Conservation (phyloP, 2,888 invertebrate species). For the Mechanitis mazaeus region DNA sequence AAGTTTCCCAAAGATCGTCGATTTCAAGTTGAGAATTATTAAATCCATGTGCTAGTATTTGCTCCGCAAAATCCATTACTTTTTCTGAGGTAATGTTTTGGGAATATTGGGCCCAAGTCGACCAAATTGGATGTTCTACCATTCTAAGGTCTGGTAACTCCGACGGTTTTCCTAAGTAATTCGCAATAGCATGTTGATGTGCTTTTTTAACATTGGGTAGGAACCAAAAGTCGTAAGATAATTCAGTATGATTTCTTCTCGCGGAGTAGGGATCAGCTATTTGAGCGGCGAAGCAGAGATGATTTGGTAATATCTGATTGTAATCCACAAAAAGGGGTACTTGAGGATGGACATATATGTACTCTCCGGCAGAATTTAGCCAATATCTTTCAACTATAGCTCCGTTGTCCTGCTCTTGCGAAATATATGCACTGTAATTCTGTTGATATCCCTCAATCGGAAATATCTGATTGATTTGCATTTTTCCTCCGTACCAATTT, state of each 20-base stretch:
- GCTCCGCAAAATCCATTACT: conserved; percentile 79
- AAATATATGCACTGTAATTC: conserved; percentile 73
- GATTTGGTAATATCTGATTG: conserved; percentile 70
- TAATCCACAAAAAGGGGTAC: conserved; percentile 84
- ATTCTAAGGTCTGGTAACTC: conserved; percentile 80
- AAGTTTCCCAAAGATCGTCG: conserved; percentile 91
- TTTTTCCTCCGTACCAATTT: conserved; percentile 83
- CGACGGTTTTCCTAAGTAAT: conserved; percentile 79
- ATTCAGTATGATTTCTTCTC: conserved; percentile 47
- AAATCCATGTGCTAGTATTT: conserved; percentile 80
- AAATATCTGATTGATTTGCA: conserved; percentile 77
- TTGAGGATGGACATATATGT: conserved; percentile 78
- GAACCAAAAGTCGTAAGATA: conserved; percentile 80
- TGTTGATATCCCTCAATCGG: conserved; percentile 76
- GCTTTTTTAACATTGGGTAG: conserved; percentile 76
- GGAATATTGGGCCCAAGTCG: conserved; percentile 89
- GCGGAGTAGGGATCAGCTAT: conserved; percentile 74
- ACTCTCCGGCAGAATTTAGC: conserved; percentile 83
- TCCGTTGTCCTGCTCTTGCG: conserved; percentile 71
- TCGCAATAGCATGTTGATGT: conserved; percentile 78
- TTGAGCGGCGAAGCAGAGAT: conserved; percentile 77
- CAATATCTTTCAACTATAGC: conserved; percentile 81
- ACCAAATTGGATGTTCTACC: conserved; percentile 90
- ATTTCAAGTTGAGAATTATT: conserved; percentile 87
- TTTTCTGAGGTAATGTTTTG: conserved; percentile 77